Base-by-base conservation (phyloP, 1,140 invertebrate genomes). In the Holcopasites calliopsidis region DNA sequence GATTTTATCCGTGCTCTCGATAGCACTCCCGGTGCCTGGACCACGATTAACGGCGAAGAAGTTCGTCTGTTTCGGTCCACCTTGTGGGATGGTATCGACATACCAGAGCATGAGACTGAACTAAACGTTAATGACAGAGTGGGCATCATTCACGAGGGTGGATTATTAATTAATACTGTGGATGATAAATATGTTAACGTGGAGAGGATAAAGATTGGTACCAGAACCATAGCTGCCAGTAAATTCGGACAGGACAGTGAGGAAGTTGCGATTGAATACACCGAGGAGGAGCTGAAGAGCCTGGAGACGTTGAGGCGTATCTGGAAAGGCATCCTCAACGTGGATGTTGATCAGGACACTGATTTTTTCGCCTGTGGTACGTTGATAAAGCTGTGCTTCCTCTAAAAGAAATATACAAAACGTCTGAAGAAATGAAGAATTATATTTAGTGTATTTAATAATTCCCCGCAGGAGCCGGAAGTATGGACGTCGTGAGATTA, bases 1-100 rank as follows among this genome's bases (percentile, higher is more conserved):
- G 97, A 99, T 91, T 99, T 99, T 85, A 97, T 99, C 72, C 92
- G 98, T 47, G 98, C 97, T 2, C 92, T 98, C 85, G 98, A 99
- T 87, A 98, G 97, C 55, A 95, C 96, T 0, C 98, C 98, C 0
- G 98, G 98, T 2, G 98, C 98, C 0, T 96, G 96, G 92, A 95
- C 96, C 0, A 88, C 92, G 0, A 91, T 99, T 1, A 90, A 93
- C 64, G 90, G 91, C 3, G 89, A 95, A 86, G 94, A 96, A 89
- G 92, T 95, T 0, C 94, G 95, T 68, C 90, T 99, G 1, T 98
- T 95, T 88, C 96, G 96, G 0, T 97, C 97, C 0, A 93, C 92
- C 3, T 75, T 98, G 1, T 98, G 96, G 95, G 93, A 92, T 60
- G 90, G 87, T 8, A 89, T 93, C 13, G 90, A 93, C n/a, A 86